Conservation (phyloP, 2,797 vertebrate genomes). For the Rhincodon typus region DNA sequence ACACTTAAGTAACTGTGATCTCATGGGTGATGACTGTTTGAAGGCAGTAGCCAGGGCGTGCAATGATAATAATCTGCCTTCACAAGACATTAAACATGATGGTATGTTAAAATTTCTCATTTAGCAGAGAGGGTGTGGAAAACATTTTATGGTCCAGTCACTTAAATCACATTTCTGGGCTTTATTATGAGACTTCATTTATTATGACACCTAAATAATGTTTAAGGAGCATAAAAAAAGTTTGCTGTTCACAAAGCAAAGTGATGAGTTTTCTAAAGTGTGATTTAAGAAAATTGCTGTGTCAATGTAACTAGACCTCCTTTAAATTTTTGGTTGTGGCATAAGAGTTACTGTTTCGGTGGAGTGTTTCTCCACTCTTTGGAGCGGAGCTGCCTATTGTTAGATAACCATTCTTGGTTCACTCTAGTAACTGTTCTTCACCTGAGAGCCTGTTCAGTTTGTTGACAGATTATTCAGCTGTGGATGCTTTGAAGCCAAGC, state of each 20-base stretch:
- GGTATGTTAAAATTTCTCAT: neutral
- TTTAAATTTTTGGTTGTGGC: neutral
- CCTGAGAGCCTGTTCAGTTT: neutral
- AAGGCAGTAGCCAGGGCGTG: slow-evolving; percentile 22
- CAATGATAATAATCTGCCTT: slow-evolving; percentile 23
- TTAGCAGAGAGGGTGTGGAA: neutral
- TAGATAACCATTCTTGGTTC: neutral
- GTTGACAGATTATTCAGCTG: neutral
- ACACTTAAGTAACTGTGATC: slow-evolving; percentile 29
- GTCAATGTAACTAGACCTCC: neutral
- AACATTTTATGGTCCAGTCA: neutral
- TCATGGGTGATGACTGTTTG: slow-evolving; percentile 17
- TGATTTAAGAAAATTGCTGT: neutral
- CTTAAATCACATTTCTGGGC: neutral
- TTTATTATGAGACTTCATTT: neutral
- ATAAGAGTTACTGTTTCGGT: neutral
- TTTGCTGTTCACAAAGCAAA: neutral
- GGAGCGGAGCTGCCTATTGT: neutral
- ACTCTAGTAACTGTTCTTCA: neutral
- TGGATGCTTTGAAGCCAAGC: neutral
- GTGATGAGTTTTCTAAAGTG: neutral
- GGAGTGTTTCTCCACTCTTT: neutral
- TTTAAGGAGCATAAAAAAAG: neutral
- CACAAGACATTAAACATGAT: slow-evolving; percentile 14
- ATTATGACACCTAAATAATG: neutral